These are phyloP conservation scores for Platorchestia sp. DNA, from an alignment of 1,140 invertebrate genomes.

Conservation along the genomic window DNA sequence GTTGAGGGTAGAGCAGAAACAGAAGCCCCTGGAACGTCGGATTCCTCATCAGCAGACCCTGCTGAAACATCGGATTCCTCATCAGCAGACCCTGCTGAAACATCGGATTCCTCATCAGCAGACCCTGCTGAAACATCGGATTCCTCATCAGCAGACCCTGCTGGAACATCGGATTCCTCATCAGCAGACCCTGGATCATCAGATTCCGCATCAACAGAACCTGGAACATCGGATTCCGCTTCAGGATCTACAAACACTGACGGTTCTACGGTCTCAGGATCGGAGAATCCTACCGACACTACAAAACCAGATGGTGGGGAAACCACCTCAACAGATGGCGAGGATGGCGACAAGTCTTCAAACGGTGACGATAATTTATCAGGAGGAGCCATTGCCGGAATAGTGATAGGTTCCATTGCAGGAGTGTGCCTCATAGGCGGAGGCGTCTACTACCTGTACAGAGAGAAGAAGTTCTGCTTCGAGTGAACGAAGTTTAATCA, in stretches of 20 bases:
- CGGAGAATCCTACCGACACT: no score
- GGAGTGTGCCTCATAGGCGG: conserved; percentile 57
- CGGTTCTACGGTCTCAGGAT: no score
- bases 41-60: no score
- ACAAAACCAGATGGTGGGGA: background rate
- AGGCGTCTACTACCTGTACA: conserved; percentile 58
- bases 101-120: no score
- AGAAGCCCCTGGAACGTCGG: no score
- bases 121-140: no score
- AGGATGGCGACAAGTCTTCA: no score
- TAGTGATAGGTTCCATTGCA: conserved; percentile 61
- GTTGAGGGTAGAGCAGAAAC: background rate
- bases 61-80: no score
- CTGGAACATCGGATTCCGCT: background rate
- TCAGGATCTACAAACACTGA: no score
- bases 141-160: no score
- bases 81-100: no score
- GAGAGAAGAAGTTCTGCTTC: conserved; percentile 58
- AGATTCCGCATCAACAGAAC: background rate
- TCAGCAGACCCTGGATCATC: background rate
- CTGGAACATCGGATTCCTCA: background rate
- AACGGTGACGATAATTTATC: background rate
- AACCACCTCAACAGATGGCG: background rate
- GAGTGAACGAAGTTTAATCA: background rate
- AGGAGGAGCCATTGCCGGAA: conserved; percentile 60